Percentiles rank a stretch among this genome's conserved stretches.
These are phyloP conservation scores for Sula dactylatra DNA, from an alignment of 2,113 vertebrate species.

Conservation along the genomic window DNA sequence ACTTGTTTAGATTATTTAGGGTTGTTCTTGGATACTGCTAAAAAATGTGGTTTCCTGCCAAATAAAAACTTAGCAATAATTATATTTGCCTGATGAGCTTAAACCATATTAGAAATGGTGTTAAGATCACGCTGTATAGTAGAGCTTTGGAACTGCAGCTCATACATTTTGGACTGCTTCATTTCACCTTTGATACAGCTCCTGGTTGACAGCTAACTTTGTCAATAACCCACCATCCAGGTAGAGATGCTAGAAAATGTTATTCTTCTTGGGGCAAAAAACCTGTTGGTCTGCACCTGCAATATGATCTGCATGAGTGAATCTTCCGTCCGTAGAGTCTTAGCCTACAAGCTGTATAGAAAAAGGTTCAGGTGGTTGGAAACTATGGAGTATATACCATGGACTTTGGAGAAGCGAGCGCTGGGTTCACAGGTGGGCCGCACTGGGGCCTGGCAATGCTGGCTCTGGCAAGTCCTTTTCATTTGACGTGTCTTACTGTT, in stretches of 20 bases:
- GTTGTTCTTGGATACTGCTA: not conserved
- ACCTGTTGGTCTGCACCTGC: not conserved
- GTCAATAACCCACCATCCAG: not conserved
- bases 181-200: not conserved
- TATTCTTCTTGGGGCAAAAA: not conserved
- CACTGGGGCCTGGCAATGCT: not conserved
- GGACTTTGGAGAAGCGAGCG: not conserved
- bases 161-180: not conserved
- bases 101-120: not conserved
- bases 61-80: constrained; percentile 26
- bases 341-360: not conserved
- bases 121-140: not conserved
- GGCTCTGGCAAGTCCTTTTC: not conserved
- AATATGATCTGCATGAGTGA: not conserved
- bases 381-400: not conserved
- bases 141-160: not conserved
- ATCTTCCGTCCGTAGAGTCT: not conserved
- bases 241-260: not conserved
- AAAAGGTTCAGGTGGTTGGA: not conserved
- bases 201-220: not conserved
- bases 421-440: not conserved
- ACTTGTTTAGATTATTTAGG: not conserved
- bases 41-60: constrained; percentile 3
- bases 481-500: not conserved
- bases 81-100: not conserved